Evolutionary conservation across 2,797 vertebrate species (phyloP), one percentile per base, ranked within the genome.

Genomic region (Borostomias antarcticus): DNA sequence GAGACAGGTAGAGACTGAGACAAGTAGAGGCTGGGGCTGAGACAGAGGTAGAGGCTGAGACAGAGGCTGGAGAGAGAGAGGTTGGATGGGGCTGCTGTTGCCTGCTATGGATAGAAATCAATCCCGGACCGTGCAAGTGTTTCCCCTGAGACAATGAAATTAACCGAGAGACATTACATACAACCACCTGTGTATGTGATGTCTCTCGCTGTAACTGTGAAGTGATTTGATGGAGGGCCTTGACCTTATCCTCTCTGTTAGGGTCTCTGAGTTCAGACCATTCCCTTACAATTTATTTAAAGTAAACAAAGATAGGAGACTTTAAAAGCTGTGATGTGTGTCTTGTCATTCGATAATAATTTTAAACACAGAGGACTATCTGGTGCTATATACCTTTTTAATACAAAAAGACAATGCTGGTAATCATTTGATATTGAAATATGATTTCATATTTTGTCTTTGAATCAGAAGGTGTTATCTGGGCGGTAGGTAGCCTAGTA

Each of bases 91-190:
- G 64, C 69, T 30, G 64, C 64, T 50, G 64, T 66, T n/a, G n/a
- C n/a, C 58, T 64, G 63, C 67, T 62, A 70, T 73, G 68, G 59
- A 2, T 35, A 66, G 0, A 28, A 69, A 78, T 83, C 78, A 68
- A 69, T 80, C 72, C 66, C 32, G 62, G 71, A 52, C 50, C 62
- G 51, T 17, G 32, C 62, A 62, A 53, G 7, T 21, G 62, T 72
- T 62, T 69, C 73, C 17, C 10, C 59, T 0, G 4, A 64, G 64
- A 68, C 62, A 45, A 28, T 19, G 48, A 58, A 37, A 25, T 8
- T 1, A 45, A n/a, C n/a, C n/a, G n/a, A n/a, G n/a, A n/a, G n/a
- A n/a, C n/a, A n/a, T n/a, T n/a, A n/a, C n/a, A n/a, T n/a, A n/a
- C n/a, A n/a, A n/a, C n/a, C n/a, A n/a, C n/a, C 53, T 32, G 53